Percentiles rank a stretch among this genome's conserved stretches.
These are phyloP conservation scores for Marcusenius ussheri DNA, from an alignment of 2,113 vertebrate genomes.

Conservation along the genomic window DNA sequence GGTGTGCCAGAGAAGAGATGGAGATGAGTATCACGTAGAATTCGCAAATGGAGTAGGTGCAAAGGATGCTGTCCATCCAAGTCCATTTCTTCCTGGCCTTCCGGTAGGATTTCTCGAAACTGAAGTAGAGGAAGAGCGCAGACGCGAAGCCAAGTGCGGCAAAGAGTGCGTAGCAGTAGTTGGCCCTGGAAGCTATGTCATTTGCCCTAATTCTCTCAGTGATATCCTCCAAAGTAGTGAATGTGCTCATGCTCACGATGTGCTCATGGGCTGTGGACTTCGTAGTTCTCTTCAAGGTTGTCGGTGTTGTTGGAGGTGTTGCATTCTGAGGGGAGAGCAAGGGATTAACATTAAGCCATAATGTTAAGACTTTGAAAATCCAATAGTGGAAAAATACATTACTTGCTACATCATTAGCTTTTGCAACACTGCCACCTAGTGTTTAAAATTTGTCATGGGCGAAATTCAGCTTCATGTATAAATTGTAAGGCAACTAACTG, in stretches of 20 bases:
- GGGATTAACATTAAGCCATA: background rate
- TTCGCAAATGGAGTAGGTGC: conserved; percentile 55
- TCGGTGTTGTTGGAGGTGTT: background rate
- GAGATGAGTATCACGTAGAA: conserved; percentile 62
- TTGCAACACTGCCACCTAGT: conserved; percentile 22
- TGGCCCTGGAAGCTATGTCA: conserved; percentile 54
- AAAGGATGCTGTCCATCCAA: conserved; percentile 53
- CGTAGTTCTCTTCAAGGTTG: background rate
- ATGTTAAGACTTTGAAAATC: background rate
- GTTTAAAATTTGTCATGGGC: background rate
- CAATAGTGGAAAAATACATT: background rate
- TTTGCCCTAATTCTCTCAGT: conserved; percentile 45
- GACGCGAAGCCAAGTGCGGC: conserved; percentile 53
- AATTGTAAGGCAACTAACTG: background rate
- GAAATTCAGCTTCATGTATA: background rate
- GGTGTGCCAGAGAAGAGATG: conserved; percentile 51
- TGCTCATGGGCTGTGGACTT: background rate
- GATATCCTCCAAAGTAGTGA: background rate
- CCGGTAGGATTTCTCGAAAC: conserved; percentile 54
- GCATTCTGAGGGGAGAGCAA: background rate
- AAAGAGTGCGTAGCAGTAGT: conserved; percentile 57
- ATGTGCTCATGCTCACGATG: background rate
- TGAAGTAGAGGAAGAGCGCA: conserved; percentile 51
- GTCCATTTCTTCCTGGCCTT: conserved; percentile 28
- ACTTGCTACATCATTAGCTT: background rate